Base-by-base conservation (phyloP, 1,140 invertebrate genomes). In the Melanaphis sacchari region DNA sequence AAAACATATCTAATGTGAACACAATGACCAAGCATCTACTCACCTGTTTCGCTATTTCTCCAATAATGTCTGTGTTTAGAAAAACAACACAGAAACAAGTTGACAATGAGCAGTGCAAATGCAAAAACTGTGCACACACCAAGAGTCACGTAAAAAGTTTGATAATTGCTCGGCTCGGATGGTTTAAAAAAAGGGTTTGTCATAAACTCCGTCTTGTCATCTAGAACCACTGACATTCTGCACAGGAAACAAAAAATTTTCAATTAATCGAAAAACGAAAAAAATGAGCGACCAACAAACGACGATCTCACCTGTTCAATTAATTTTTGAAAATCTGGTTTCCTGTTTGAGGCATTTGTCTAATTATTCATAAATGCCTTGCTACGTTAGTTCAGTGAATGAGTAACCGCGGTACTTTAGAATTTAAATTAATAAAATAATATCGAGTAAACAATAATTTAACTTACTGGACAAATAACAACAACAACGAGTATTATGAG, bases 21-120 rank as follows among this genome's bases (percentile, higher is more conserved):
- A 21, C 18, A 11, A 9, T 9, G 2, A 38, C 21, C 8, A 24
- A 22, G 21, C 0, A 8, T 11, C 26, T 3, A 82, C 43, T 82
- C 41, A 97, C 97, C 97, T 94, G 98, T 98, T 94, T 98, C 97
- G 94, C 96, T 96, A 95, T 98, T 97, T 91, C 97, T 96, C 98
- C 98, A 98, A 94, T 98, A 98, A 59, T 96, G 95, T 81, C 96
- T 96, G 95, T 98, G 96, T 94, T 96, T 96, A 5, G 97, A 98
- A 94, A 97, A 98, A 95, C 97, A 98, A 94, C 97, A 97, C 93
- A 97, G 96, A 84, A 97, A 96, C 89, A 98, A 95, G 94, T 98
- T 98, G 52, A 98, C 94, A 93, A 97, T 96, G 90, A 98, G 96
- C 66, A 98, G 95, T 40, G 96, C 95, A 31, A 96, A 96, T 59